A percentile compares a stretch with the other conserved stretches of the same genome.
phyloP scores from a whole-genome alignment of 2,888 invertebrate species.

The Abscondita cerata region DNA sequence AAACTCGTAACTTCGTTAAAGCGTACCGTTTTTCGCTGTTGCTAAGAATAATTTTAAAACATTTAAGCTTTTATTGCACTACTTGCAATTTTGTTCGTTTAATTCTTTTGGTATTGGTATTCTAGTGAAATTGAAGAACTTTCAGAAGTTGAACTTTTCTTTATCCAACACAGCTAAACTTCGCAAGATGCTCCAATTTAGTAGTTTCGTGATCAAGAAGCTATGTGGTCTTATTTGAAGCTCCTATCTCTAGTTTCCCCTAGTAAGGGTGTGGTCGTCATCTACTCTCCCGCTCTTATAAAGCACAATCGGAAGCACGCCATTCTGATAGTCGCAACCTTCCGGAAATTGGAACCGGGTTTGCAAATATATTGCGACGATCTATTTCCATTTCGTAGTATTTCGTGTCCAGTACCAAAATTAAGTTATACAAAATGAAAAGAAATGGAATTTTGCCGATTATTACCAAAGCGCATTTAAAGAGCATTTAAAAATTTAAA shows the following conservation, averaged over 20 bases:
- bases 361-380: constrained; percentile 32
- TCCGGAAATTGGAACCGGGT: constrained; percentile 33
- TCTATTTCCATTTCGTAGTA: constrained; percentile 21
- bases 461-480: constrained; percentile 42
- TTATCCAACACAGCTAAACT: constrained; percentile 24
- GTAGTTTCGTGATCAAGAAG: constrained; percentile 19
- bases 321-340: constrained; percentile 32
- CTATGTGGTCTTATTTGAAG: constrained; percentile 13
- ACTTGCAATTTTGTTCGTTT: neutral
- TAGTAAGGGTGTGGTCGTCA: constrained; percentile 9
- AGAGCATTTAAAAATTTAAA: constrained; percentile 34
- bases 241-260: constrained; percentile 7
- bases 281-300: constrained; percentile 18
- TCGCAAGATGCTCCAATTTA: constrained; percentile 16
- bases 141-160: constrained; percentile 18
- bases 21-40: too few species aligned
- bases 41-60: too few species aligned
- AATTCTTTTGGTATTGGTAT: constrained; percentile 3
- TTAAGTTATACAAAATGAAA: constrained; percentile 29
- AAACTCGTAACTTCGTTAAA: too few species aligned
- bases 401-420: constrained; percentile 18
- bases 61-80: neutral
- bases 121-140: constrained; percentile 8
- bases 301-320: constrained; percentile 31
- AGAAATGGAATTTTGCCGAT: constrained; percentile 45